Percentiles rank a stretch among this genome's conserved stretches.
These are phyloP conservation scores for Plestiodon gilberti DNA, from an alignment of 2,113 vertebrate species.

Conservation along the genomic window DNA sequence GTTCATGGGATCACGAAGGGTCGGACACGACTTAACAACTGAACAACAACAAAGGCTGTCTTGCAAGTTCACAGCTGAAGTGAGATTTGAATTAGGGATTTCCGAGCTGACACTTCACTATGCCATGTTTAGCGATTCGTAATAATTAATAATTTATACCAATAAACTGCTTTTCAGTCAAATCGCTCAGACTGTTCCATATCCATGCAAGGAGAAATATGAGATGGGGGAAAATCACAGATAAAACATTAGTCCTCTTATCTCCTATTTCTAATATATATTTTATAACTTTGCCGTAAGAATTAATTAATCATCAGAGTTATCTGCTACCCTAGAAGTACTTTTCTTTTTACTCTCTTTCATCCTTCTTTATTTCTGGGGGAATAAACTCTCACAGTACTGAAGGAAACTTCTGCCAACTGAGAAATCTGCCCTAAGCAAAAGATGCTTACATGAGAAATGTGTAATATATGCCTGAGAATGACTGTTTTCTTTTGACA, in stretches of 20 bases:
- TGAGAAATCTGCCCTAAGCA: conserved; percentile 15
- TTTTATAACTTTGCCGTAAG: conserved; percentile 25
- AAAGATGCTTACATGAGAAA: not conserved
- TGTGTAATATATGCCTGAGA: not conserved
- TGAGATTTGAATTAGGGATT: not conserved
- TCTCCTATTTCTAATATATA: conserved; percentile 38
- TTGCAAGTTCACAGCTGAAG: not conserved
- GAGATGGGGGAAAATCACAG: conserved; percentile 10
- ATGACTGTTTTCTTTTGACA: conserved; percentile 1
- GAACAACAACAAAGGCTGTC: too few relatives aligned
- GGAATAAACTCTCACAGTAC: not conserved
- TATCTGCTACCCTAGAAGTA: conserved; percentile 16
- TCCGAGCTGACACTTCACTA: not conserved
- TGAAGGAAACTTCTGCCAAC: not conserved
- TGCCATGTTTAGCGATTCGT: not conserved
- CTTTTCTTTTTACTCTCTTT: conserved; percentile 3
- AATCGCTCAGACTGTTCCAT: conserved; percentile 16
- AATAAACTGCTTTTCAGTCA: conserved; percentile 1
- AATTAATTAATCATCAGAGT: conserved; percentile 27
- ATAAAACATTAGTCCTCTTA: conserved; percentile 24
- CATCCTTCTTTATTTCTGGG: not conserved
- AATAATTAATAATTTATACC: conserved; percentile 4
- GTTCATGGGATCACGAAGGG: too few relatives aligned
- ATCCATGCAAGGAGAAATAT: not conserved
- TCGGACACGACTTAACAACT: too few relatives aligned